phyloP scores from a whole-genome alignment of 1,140 invertebrate genomes.

The Drosophila sp. region DNA sequence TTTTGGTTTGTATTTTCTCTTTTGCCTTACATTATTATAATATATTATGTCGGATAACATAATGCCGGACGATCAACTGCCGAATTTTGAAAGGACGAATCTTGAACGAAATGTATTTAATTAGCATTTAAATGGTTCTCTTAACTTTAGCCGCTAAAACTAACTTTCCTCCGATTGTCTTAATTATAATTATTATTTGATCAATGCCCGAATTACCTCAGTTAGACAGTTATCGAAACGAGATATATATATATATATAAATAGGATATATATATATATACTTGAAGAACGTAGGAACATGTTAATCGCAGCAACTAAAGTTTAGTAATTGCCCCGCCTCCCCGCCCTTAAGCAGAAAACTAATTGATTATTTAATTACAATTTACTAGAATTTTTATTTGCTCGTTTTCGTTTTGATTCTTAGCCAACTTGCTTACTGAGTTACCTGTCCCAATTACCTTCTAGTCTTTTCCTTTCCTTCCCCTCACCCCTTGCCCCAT shows the following conservation, averaged over 20 bases:
- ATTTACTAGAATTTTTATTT: background rate
- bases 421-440: constrained; percentile 76
- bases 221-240: constrained; percentile 48
- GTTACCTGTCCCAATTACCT: constrained; percentile 57
- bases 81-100: constrained; percentile 46
- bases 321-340: background rate
- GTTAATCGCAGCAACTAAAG: constrained; percentile 70
- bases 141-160: constrained; percentile 7
- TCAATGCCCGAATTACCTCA: constrained; percentile 55
- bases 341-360: background rate
- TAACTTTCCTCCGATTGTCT: constrained; percentile 39
- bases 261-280: constrained; percentile 46
- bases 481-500: background rate
- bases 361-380: background rate
- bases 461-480: background rate
- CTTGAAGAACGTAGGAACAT: constrained; percentile 75
- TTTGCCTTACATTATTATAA: constrained; percentile 25
- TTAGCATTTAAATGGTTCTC: constrained; percentile 39
- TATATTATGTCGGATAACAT: constrained; percentile 27
- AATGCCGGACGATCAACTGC: constrained; percentile 68
- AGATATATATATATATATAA: constrained; percentile 42
- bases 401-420: constrained; percentile 32
- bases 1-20: constrained; percentile 41
- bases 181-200: constrained; percentile 29
- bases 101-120: constrained; percentile 57